Evolutionary conservation across 1,140 invertebrate species (phyloP), one percentile per base, ranked within the genome.

Genomic region (Camponotus pennsylvanicus): DNA sequence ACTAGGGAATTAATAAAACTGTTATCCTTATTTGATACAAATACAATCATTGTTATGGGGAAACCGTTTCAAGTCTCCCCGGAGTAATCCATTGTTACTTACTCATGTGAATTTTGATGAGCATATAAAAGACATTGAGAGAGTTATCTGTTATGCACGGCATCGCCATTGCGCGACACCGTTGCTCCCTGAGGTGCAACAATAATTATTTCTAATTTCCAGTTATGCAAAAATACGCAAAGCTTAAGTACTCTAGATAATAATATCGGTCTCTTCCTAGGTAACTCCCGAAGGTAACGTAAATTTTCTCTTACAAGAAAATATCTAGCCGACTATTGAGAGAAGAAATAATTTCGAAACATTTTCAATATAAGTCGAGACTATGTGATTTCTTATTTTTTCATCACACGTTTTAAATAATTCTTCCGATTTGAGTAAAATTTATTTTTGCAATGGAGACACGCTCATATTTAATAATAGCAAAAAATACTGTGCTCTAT

Each of bases 201-300:
- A 89, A 88, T 90, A 92, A 92, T 93, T 92, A 93, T 92, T 92
- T 92, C 89, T 92, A 92, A 92, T 93, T 93, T 92, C 91, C 86
- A 89, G 88, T 92, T 92, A 92, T 92, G 91, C 88, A 92, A 92
- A 92, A 92, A 93, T 93, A 91, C 86, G 86, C 88, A 88, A 90
- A 91, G 87, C 87, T 91, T 88, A 92, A 93, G 91, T 84, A 93
- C 85, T 66, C 70, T 77, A 84, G 90, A 92, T 93, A 91, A 92
- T 93, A 92, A 91, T 92, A 92, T 84, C 70, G 73, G 83, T 84
- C 83, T 86, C 64, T 67, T 42, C 57, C 66, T 84, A 88, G 89
- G 64, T 73, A 27, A 80, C 57, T 87, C 91, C 85, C 90, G 37
- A 9, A 88, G 87, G 91, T 87, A 59, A 89, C 86, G 82, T 92